Evolutionary conservation across 2,113 vertebrate species (phyloP).

Genomic region (Tinamus guttatus): DNA sequence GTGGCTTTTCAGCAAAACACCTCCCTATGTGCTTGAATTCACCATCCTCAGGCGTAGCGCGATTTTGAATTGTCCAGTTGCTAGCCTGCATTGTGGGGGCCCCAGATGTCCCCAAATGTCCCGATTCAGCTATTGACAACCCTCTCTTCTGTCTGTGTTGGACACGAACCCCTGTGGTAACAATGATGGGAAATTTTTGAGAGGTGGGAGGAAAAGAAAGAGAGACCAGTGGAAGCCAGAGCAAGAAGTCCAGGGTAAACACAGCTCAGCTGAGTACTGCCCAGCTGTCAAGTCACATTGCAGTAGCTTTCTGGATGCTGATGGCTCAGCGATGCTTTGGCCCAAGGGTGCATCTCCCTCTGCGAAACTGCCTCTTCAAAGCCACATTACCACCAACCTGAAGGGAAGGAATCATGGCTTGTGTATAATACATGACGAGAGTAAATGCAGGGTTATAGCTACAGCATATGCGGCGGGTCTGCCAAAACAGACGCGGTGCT

Average conservation of each 20-base stretch:
- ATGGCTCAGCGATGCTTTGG: slow-evolving; percentile 9
- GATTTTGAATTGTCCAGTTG: background rate
- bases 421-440: background rate
- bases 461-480: background rate
- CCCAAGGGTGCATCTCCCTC: slow-evolving; percentile 29
- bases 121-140: background rate
- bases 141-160: background rate
- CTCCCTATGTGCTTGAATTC: background rate
- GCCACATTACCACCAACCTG: background rate
- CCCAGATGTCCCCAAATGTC: background rate
- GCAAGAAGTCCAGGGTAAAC: background rate
- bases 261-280: background rate
- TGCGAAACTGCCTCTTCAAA: background rate
- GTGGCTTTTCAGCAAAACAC: background rate
- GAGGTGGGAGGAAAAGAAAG: fast-evolving
- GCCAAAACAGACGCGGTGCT: background rate
- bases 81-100: background rate
- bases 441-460: slow-evolving; percentile 17
- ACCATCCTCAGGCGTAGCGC: background rate
- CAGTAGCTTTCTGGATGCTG: background rate
- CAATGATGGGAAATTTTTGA: background rate
- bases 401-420: background rate
- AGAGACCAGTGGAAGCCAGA: background rate
- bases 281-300: slow-evolving; percentile 3
- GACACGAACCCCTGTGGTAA: background rate